A percentile compares a stretch with the other conserved stretches of the same genome.
phyloP scores from a whole-genome alignment of 2,888 invertebrate genomes.

The Lissonota sp. region DNA sequence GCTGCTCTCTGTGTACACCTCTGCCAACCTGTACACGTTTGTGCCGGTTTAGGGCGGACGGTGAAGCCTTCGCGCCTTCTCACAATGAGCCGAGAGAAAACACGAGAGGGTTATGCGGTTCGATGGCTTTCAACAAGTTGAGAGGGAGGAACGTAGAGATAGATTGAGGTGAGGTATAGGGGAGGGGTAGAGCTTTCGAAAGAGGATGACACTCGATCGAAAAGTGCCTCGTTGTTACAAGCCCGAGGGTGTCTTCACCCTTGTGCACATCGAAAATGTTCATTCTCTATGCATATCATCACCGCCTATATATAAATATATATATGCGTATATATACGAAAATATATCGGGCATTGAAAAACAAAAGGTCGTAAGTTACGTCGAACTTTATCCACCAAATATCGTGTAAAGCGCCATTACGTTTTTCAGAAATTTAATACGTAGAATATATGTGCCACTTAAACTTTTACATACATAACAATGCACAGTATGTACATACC shows the following conservation, averaged over 20 bases:
- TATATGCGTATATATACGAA: not conserved
- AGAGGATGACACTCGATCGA: constrained; percentile 75
- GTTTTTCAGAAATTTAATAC: not conserved
- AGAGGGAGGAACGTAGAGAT: not conserved
- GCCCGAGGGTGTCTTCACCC: constrained; percentile 48
- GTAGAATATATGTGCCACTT: not conserved
- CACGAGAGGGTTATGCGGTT: constrained; percentile 49
- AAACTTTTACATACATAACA: not conserved
- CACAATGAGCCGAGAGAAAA: constrained; percentile 6
- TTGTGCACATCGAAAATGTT: constrained; percentile 12
- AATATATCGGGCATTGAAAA: not conserved
- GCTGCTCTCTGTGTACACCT: not conserved
- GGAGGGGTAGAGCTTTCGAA: constrained; percentile 72
- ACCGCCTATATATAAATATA: not conserved
- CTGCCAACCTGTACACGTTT: constrained; percentile 47
- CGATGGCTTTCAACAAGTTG: constrained; percentile 63
- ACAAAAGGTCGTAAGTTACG: not conserved
- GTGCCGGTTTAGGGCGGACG: constrained; percentile 7
- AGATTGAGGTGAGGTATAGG: constrained; percentile 1
- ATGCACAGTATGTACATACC: not conserved
- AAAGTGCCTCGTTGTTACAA: constrained; percentile 77
- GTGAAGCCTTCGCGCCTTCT: not conserved
- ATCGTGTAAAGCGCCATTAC: not conserved
- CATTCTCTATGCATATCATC: constrained; percentile 13
- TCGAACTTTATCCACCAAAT: not conserved